Percentiles rank a stretch among this genome's conserved stretches.
These are phyloP conservation scores for Lacerta agilis DNA, from an alignment of 2,797 vertebrate genomes.

Conservation along the genomic window DNA sequence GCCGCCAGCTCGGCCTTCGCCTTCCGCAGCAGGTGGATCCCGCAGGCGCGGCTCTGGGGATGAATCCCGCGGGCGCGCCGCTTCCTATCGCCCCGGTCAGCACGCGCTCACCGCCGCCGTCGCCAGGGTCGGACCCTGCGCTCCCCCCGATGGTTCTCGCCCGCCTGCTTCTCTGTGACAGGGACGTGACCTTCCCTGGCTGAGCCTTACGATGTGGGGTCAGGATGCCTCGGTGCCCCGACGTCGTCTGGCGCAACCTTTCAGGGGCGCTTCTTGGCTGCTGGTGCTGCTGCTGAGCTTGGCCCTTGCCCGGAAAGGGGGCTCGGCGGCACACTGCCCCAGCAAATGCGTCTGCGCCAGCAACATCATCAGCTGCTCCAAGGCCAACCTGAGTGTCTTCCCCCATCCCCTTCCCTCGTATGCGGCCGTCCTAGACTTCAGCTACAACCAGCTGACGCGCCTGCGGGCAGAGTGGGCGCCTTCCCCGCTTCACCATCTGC, in stretches of 20 bases:
- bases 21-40: neutral
- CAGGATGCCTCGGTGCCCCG: neutral
- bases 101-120: neutral
- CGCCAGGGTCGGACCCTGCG: neutral
- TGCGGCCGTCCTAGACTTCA: conserved; percentile 90
- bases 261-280: neutral
- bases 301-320: conserved; percentile 42
- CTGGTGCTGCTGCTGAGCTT: conserved; percentile 51
- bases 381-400: conserved; percentile 84
- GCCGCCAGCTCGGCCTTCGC: neutral
- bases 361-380: conserved; percentile 96
- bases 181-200: neutral
- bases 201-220: conserved; percentile 32
- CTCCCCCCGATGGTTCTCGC: neutral
- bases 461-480: conserved; percentile 90
- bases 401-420: conserved; percentile 86
- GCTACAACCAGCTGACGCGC: conserved; percentile 88
- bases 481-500: conserved; percentile 85
- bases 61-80: neutral
- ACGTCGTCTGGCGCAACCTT: neutral
- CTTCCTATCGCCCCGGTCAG: neutral
- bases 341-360: conserved; percentile 92
- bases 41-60: neutral
- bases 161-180: neutral
- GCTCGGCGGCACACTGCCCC: conserved; percentile 82